phyloP scores from a whole-genome alignment of 53 echinoderm and acorn worm species.

The Glandiceps talaboti region DNA sequence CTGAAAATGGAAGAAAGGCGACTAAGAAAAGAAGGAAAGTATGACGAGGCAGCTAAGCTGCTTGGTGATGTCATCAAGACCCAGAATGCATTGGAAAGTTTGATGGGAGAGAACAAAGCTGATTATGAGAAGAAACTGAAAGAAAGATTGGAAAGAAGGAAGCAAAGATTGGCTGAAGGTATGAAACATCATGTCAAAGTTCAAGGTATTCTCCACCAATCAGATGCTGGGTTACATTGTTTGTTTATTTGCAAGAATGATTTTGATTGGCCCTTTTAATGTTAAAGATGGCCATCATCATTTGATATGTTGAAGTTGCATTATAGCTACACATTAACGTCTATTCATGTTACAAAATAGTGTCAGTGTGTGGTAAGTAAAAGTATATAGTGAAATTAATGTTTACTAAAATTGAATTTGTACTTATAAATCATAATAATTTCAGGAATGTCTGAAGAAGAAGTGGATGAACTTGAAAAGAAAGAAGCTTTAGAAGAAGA shows the following conservation, averaged over 20 bases:
- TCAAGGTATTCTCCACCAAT: too few relatives aligned
- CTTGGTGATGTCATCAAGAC: slow-evolving; percentile 86
- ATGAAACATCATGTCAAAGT: too few relatives aligned
- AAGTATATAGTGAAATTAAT: too few relatives aligned
- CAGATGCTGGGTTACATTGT: too few relatives aligned
- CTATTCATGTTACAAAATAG: background rate
- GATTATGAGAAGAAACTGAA: slow-evolving; percentile 61
- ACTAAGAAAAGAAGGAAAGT: slow-evolving; percentile 76
- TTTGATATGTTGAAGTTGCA: too few relatives aligned
- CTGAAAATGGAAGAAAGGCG: slow-evolving; percentile 69
- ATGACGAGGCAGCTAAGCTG: slow-evolving; percentile 76
- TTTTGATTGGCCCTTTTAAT: too few relatives aligned
- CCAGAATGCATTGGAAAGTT: slow-evolving; percentile 60
- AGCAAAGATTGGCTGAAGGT: slow-evolving; percentile 49
- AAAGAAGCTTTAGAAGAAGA: slow-evolving; percentile 81
- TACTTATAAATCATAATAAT: too few relatives aligned
- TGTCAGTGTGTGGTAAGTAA: too few relatives aligned
- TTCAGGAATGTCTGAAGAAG: slow-evolving; percentile 79
- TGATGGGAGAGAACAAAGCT: slow-evolving; percentile 70
- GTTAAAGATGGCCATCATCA: too few relatives aligned
- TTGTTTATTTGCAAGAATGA: too few relatives aligned
- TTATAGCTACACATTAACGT: too few relatives aligned
- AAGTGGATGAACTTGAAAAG: slow-evolving; percentile 52
- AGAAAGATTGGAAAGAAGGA: slow-evolving; percentile 52
- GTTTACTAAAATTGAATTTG: too few relatives aligned